These are phyloP conservation scores for Anolis carolinensis DNA, from an alignment of 2,113 vertebrate genomes.

Conservation along the genomic window DNA sequence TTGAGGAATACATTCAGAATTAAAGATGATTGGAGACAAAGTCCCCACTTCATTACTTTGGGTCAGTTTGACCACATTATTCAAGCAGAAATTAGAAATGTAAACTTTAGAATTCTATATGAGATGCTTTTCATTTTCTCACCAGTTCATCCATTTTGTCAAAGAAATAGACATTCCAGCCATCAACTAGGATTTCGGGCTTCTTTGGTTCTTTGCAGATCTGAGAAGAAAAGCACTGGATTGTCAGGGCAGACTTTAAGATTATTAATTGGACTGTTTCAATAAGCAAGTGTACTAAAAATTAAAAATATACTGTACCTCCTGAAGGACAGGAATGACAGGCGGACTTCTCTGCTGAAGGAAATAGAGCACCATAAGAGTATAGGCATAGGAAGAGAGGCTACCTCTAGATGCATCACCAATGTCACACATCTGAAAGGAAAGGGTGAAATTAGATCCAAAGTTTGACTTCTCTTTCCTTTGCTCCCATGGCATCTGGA, in stretches of 20 bases:
- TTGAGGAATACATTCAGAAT: neutral
- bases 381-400: conserved; percentile 94
- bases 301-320: conserved; percentile 77
- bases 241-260: conserved; percentile 47
- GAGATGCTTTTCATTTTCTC: conserved; percentile 40
- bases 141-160: conserved; percentile 85
- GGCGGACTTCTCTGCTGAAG: conserved; percentile 91
- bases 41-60: no score
- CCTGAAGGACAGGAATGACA: conserved; percentile 92
- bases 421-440: conserved; percentile 89
- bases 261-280: conserved; percentile 33
- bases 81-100: neutral
- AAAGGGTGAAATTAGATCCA: neutral
- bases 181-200: conserved; percentile 89
- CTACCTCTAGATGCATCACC: conserved; percentile 95
- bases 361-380: conserved; percentile 95
- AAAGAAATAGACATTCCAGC: conserved; percentile 94
- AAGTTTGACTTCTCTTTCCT: neutral
- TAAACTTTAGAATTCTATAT: neutral
- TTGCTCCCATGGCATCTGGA: conserved; percentile 10
- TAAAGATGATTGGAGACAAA: neutral
- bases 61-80: neutral
- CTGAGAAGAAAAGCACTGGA: conserved; percentile 74
- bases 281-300: neutral
- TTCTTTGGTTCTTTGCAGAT: conserved; percentile 86